Percentiles rank a stretch among this genome's conserved stretches.
These are phyloP conservation scores for Drosophila tanythrix DNA, from an alignment of 2,888 invertebrate genomes.

Conservation along the genomic window DNA sequence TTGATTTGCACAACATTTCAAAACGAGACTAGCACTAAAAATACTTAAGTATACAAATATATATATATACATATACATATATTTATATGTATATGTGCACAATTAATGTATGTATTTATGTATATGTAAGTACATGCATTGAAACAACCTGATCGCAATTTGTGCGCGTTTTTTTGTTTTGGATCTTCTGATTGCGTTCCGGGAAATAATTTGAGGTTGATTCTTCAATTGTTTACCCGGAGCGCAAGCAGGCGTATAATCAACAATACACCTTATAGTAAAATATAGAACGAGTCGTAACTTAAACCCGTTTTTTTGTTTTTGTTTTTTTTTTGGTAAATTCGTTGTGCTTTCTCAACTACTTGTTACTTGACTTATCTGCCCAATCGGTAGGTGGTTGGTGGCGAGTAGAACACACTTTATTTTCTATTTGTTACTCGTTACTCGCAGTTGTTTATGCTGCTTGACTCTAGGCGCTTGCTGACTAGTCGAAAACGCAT, in stretches of 20 bases:
- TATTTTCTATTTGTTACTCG: not conserved
- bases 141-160: constrained; percentile 71
- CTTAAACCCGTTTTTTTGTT: constrained; percentile 6
- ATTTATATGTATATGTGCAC: constrained; percentile 25
- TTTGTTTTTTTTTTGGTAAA: constrained; percentile 48
- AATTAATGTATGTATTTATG: constrained; percentile 43
- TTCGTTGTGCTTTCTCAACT: constrained; percentile 64
- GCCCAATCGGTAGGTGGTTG: not conserved
- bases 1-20: constrained; percentile 54
- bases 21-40: constrained; percentile 70
- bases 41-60: constrained; percentile 48
- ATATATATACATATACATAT: constrained; percentile 32
- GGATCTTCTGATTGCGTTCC: not conserved
- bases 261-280: not conserved
- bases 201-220: constrained; percentile 3
- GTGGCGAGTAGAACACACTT: not conserved
- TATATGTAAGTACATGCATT: constrained; percentile 49
- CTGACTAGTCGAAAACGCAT: not conserved
- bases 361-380: constrained; percentile 3
- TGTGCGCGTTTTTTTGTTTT: constrained; percentile 16
- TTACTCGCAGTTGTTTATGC: not conserved
- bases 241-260: constrained; percentile 4
- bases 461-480: not conserved
- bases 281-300: constrained; percentile 29
- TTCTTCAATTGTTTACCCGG: constrained; percentile 1